Conservation (phyloP, 2,888 invertebrate genomes). For the Leucoptera coffeella region DNA sequence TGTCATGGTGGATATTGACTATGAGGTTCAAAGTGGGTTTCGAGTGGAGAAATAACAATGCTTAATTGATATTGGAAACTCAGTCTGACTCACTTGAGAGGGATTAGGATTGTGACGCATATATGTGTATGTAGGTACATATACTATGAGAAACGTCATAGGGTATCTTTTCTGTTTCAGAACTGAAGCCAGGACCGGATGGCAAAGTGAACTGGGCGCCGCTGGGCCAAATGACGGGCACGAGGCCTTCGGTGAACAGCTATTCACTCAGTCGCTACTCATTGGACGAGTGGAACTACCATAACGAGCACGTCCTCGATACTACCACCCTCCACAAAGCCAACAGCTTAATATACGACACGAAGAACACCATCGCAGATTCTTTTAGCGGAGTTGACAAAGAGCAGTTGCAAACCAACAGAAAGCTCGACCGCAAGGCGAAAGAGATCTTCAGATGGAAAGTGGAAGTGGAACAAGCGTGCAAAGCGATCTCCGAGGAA, state of each 20-base stretch:
- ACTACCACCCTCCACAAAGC: conserved; percentile 44
- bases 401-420: conserved; percentile 58
- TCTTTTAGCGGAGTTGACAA: conserved; percentile 62
- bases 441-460: conserved; percentile 70
- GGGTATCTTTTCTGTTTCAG: too few relatives aligned
- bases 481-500: conserved; percentile 63
- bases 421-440: conserved; percentile 58
- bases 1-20: too few relatives aligned
- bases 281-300: conserved; percentile 64
- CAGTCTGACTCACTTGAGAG: too few relatives aligned
- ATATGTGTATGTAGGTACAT: too few relatives aligned
- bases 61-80: too few relatives aligned
- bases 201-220: conserved; percentile 72
- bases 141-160: too few relatives aligned
- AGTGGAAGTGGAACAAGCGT: conserved; percentile 64
- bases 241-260: conserved; percentile 67
- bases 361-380: conserved; percentile 58
- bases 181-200: conserved; percentile 58
- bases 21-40: too few relatives aligned
- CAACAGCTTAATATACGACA: conserved; percentile 54
- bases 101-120: too few relatives aligned
- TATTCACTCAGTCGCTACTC: conserved; percentile 70
- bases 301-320: conserved; percentile 49
- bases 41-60: too few relatives aligned
- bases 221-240: conserved; percentile 62